Conservation (phyloP, 1,140 invertebrate species). For the Atopsyche davidsoni region DNA sequence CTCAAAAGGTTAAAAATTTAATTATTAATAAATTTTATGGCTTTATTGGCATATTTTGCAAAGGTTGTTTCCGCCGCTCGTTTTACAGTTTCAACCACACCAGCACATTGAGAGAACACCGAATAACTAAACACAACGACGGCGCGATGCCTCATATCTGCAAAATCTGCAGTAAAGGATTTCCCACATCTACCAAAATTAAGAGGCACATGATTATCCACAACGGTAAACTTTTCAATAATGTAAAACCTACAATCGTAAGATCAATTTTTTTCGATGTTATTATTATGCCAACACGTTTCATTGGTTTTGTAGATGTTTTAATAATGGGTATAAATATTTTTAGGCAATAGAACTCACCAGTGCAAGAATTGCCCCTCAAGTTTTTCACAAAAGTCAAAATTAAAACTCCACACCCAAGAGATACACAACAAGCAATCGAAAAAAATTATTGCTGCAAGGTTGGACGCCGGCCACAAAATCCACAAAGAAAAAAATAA, state of each 20-base stretch:
- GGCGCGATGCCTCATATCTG: slow-evolving; percentile 9
- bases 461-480: no score
- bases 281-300: no score
- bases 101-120: slow-evolving; percentile 11
- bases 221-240: neutral
- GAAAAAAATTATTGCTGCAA: no score
- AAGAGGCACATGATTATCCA: slow-evolving; percentile 13
- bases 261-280: no score
- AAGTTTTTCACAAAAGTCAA: slow-evolving; percentile 3
- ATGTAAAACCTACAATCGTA: no score
- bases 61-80: no score
- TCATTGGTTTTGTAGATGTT: no score
- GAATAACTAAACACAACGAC: slow-evolving; percentile 10
- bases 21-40: no score
- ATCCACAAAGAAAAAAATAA: no score
- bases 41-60: no score
- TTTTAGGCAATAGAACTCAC: no score
- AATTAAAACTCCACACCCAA: slow-evolving; percentile 4
- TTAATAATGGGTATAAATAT: no score
- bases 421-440: neutral
- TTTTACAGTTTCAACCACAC: slow-evolving; percentile 10
- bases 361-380: neutral
- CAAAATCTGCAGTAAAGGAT: slow-evolving; percentile 15
- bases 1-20: slow-evolving; percentile 4
- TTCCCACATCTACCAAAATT: slow-evolving; percentile 13